Base-by-base conservation (phyloP, 2,113 vertebrate genomes). In the Noturus placidus region DNA sequence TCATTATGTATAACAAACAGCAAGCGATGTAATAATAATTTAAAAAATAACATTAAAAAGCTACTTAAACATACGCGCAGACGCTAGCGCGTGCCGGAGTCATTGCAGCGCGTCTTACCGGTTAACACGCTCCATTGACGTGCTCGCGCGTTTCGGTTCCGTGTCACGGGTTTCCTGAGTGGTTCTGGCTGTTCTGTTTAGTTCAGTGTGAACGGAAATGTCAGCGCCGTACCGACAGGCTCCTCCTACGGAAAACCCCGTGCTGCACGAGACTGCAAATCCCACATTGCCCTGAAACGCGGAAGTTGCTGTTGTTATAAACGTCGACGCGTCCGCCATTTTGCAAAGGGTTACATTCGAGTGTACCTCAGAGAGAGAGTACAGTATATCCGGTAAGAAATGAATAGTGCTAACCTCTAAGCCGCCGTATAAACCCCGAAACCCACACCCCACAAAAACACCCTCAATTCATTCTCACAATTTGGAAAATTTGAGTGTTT, bases 241-340 rank as follows among this genome's bases (percentile, higher is more conserved):
- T 88, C 87, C 87, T n/a, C 87, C 87, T 35, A 61, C 46, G 82
- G 87, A 79, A 87, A 88, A 76, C 30, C 81, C 27, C 54, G 76
- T 9, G 76, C 76, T 14, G 4, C 46, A 0, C 0, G 6, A 17
- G 7, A 79, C 77, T 33, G 2, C 77, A 79, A 79, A 4, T 33
- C 77, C 77, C 27, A n/a, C 76, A 20, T 33, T 80, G n/a, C 52
- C 19, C 3, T 35, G 52, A 30, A 22, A 57, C 78, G 22, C 78
- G 78, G n/a, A 79, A 79, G 50, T 8, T 20, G 19, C 70, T 35
- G 13, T 2, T 30, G 61, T 2, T 3, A 13, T 1, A 1, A 1
- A 77, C 74, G 74, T 50, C 76, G 17, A 54, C 76, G 46, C 76
- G 46, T 54, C 52, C 77, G 76, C 50, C 76, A 78, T 78, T 7